Evolutionary conservation across 2,797 vertebrate genomes (phyloP).

Genomic region (Helarctos malayanus): DNA sequence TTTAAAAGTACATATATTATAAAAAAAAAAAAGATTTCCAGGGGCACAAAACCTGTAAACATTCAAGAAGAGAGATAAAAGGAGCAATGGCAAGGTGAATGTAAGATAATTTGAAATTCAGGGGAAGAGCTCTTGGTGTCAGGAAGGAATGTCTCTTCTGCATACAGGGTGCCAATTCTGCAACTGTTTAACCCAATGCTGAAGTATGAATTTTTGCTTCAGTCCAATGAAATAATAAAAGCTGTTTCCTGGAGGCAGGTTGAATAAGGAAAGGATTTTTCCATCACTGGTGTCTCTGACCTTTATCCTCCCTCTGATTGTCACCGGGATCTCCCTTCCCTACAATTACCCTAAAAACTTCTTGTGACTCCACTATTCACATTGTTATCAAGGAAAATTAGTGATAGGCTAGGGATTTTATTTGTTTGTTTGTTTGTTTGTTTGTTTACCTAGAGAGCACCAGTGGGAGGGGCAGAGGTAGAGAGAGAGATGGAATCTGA

Average conservation of each 20-base stretch:
- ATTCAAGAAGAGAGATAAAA: constrained; percentile 14
- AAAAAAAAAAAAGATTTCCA: neutral
- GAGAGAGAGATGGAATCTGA: neutral
- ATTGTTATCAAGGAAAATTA: constrained; percentile 36
- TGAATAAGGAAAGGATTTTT: neutral
- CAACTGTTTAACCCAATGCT: neutral
- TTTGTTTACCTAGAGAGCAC: neutral
- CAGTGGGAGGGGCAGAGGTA: neutral
- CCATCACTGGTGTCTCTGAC: neutral
- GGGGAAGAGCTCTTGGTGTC: neutral
- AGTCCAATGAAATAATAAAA: constrained; percentile 41
- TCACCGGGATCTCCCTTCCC: neutral
- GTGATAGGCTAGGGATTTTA: neutral
- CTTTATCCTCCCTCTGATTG: neutral
- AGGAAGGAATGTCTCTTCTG: neutral
- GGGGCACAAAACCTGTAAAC: neutral
- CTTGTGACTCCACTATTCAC: constrained; percentile 31
- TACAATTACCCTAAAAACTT: constrained; percentile 7
- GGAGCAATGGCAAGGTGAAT: neutral
- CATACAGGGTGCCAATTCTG: neutral
- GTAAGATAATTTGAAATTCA: neutral
- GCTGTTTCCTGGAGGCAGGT: neutral
- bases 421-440: neutral
- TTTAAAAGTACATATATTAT: neutral
- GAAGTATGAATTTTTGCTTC: constrained; percentile 32